Evolutionary conservation across 2,888 invertebrate genomes (phyloP).

Genomic region (Formica aserva): DNA sequence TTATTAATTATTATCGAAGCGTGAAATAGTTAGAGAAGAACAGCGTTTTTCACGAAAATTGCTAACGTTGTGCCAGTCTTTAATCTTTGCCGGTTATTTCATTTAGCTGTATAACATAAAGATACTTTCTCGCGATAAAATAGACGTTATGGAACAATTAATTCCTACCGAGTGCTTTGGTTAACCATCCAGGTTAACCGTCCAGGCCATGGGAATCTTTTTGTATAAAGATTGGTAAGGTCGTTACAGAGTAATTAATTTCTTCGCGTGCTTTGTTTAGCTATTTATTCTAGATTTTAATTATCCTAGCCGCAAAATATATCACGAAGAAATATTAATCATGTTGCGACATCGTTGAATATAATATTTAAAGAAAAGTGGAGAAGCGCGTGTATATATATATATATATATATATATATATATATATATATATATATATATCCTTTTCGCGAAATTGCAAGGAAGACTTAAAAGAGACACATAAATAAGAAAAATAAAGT

Average conservation of each 20-base stretch:
- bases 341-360: not conserved
- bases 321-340: slow-evolving; percentile 44
- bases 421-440: slow-evolving; percentile 38
- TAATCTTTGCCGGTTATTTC: slow-evolving; percentile 44
- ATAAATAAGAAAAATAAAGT: slow-evolving; percentile 63
- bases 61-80: slow-evolving; percentile 13
- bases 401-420: slow-evolving; percentile 38
- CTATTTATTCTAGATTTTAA: slow-evolving; percentile 44
- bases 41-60: slow-evolving; percentile 32
- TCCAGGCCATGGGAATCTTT: slow-evolving; percentile 25
- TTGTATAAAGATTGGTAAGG: slow-evolving; percentile 47
- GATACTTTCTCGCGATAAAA: slow-evolving; percentile 30
- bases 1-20: slow-evolving; percentile 26
- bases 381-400: slow-evolving; percentile 12
- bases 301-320: slow-evolving; percentile 43
- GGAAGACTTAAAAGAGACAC: slow-evolving; percentile 35
- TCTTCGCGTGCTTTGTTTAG: slow-evolving; percentile 46
- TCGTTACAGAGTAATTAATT: slow-evolving; percentile 55
- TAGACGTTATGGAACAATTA: slow-evolving; percentile 43
- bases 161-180: slow-evolving; percentile 37
- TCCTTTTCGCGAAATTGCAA: slow-evolving; percentile 1
- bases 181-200: slow-evolving; percentile 29
- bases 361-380: slow-evolving; percentile 8
- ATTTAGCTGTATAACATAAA: slow-evolving; percentile 1
- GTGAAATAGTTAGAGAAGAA: slow-evolving; percentile 5